A percentile compares a stretch with the other conserved stretches of the same genome.
These are phyloP conservation scores for Thunnus maccoyii DNA, from an alignment of 2,113 vertebrate genomes.

Conservation along the genomic window DNA sequence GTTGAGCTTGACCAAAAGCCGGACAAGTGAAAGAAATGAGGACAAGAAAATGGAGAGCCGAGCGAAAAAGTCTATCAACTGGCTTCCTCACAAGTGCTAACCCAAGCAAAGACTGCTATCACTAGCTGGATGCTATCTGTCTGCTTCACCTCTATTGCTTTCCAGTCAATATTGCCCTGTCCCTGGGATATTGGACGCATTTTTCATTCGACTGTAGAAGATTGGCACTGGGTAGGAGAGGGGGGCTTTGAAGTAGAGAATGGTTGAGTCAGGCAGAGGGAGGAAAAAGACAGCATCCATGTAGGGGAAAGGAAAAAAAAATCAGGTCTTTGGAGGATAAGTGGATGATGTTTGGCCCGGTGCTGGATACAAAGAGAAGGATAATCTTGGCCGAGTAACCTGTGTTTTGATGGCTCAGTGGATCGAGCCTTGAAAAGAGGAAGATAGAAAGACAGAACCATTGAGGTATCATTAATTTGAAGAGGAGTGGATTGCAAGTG, in stretches of 20 bases:
- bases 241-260: conserved; percentile 50
- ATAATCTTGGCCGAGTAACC: conserved; percentile 57
- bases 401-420: conserved; percentile 60
- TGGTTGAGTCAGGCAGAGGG: conserved; percentile 41
- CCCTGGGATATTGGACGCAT: conserved; percentile 79
- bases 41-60: conserved; percentile 47
- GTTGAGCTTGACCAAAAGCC: not conserved
- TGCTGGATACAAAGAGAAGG: conserved; percentile 26
- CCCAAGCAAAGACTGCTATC: conserved; percentile 78
- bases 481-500: conserved; percentile 37
- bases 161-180: conserved; percentile 80
- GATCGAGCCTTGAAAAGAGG: conserved; percentile 42
- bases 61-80: conserved; percentile 53
- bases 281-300: conserved; percentile 30
- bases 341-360: conserved; percentile 47
- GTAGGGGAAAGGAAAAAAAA: conserved; percentile 12
- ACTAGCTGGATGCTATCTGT: conserved; percentile 77
- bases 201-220: conserved; percentile 79
- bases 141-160: conserved; percentile 80
- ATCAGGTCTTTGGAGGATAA: conserved; percentile 48
- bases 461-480: conserved; percentile 48
- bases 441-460: conserved; percentile 36
- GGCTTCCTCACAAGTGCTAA: conserved; percentile 75
- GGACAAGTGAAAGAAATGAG: conserved; percentile 18
- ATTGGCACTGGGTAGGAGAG: conserved; percentile 69